Conservation (phyloP, 2,797 vertebrate species). For the Propithecus deckenii region DNA sequence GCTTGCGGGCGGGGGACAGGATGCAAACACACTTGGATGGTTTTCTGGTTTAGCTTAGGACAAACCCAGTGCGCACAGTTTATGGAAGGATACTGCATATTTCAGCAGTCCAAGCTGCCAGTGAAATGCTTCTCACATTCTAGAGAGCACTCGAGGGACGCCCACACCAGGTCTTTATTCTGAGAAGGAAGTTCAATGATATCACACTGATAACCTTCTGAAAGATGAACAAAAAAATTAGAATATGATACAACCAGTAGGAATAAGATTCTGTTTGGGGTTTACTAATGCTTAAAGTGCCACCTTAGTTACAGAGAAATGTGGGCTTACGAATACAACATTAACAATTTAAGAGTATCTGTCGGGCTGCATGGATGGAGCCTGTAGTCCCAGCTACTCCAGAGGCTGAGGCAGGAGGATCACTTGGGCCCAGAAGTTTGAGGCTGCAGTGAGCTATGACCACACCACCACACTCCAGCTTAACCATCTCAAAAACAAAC, state of each 20-base stretch:
- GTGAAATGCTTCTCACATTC: neutral
- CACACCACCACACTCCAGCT: neutral
- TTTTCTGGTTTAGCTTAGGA: neutral
- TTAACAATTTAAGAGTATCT: neutral
- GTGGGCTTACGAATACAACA: neutral
- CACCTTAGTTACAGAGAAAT: neutral
- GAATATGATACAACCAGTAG: neutral
- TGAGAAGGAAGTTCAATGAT: neutral
- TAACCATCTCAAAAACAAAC: neutral
- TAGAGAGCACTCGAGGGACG: neutral
- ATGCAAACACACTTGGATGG: neutral
- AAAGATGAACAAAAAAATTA: slow-evolving; percentile 12
- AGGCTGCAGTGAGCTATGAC: neutral
- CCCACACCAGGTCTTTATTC: neutral
- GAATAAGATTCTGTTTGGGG: neutral
- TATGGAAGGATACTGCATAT: neutral
- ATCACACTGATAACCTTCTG: neutral
- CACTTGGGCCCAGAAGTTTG: neutral
- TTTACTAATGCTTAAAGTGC: neutral
- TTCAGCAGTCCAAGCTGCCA: neutral
- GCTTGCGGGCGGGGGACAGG: neutral
- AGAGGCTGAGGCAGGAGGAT: neutral
- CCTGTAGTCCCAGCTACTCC: neutral
- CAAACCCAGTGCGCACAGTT: neutral
- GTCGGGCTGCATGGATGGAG: neutral